phyloP scores from a whole-genome alignment of 1,140 invertebrate species.

The Cyphomyrmex costatus region DNA sequence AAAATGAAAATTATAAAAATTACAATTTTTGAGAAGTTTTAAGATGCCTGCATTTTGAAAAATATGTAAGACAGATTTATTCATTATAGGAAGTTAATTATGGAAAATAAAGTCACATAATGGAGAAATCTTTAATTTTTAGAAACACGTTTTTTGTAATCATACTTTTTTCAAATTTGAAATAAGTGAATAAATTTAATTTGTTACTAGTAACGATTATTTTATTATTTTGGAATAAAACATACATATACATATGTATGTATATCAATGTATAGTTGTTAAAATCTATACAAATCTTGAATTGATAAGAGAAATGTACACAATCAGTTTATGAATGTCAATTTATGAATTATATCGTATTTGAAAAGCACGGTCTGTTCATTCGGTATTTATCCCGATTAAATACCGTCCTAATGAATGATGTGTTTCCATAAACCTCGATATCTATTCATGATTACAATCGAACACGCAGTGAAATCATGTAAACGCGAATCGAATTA shows the following conservation, averaged over 20 bases:
- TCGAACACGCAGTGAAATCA: neutral
- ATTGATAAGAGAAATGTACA: neutral
- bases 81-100: neutral
- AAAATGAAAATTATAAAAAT: neutral
- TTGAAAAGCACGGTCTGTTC: neutral
- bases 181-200: conserved; percentile 1
- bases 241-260: too few species aligned
- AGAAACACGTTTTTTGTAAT: neutral
- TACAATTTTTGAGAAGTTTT: neutral
- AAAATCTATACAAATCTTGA: neutral
- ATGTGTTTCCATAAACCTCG: neutral
- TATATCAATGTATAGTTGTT: neutral
- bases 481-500: conserved; percentile 2
- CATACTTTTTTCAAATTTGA: too few species aligned
- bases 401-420: neutral
- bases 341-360: neutral
- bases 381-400: neutral
- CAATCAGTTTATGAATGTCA: neutral
- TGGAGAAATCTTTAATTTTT: neutral
- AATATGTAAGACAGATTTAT: neutral
- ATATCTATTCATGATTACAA: conserved; percentile 13
- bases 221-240: neutral
- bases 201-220: neutral
- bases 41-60: neutral
- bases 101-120: neutral